A percentile compares a stretch with the other conserved stretches of the same genome.
These are phyloP conservation scores for Calosoma granatense DNA, from an alignment of 1,140 invertebrate species.

Conservation along the genomic window DNA sequence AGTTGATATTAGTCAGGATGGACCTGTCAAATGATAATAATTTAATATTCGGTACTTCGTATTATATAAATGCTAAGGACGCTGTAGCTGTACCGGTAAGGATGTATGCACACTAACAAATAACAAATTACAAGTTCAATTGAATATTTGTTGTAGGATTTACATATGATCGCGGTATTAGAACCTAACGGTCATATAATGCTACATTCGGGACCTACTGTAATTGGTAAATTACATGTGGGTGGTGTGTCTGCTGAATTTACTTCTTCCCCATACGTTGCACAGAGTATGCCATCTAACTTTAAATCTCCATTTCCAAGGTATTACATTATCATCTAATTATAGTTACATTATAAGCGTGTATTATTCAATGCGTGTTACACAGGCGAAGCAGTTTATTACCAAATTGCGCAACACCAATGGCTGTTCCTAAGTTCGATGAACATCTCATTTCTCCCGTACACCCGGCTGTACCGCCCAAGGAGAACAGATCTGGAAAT, in stretches of 20 bases:
- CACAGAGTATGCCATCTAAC: conserved; percentile 38
- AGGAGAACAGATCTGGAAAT: conserved; percentile 9
- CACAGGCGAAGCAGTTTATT: conserved; percentile 49
- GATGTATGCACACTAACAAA: conserved; percentile 14
- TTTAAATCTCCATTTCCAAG: conserved; percentile 49
- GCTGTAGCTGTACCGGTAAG: conserved; percentile 62
- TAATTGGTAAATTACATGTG: conserved; percentile 78
- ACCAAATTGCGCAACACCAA: conserved; percentile 40
- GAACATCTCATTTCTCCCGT: conserved; percentile 47
- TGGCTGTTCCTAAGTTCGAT: conserved; percentile 39
- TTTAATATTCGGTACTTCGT: conserved; percentile 64
- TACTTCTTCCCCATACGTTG: conserved; percentile 46
- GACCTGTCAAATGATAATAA: conserved; percentile 57
- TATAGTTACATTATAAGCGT: neutral
- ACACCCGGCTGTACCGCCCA: conserved; percentile 27
- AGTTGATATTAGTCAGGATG: conserved; percentile 63
- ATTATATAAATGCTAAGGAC: conserved; percentile 68
- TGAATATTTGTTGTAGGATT: conserved; percentile 35
- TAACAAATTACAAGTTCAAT: conserved; percentile 3
- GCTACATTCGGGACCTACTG: conserved; percentile 71
- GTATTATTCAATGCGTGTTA: conserved; percentile 15
- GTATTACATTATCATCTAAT: conserved; percentile 25
- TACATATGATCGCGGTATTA: conserved; percentile 74
- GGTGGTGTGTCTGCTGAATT: conserved; percentile 54
- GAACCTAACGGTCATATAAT: conserved; percentile 68